phyloP scores from a whole-genome alignment of 2,888 invertebrate genomes.

The Lasioglossum lativentre region DNA sequence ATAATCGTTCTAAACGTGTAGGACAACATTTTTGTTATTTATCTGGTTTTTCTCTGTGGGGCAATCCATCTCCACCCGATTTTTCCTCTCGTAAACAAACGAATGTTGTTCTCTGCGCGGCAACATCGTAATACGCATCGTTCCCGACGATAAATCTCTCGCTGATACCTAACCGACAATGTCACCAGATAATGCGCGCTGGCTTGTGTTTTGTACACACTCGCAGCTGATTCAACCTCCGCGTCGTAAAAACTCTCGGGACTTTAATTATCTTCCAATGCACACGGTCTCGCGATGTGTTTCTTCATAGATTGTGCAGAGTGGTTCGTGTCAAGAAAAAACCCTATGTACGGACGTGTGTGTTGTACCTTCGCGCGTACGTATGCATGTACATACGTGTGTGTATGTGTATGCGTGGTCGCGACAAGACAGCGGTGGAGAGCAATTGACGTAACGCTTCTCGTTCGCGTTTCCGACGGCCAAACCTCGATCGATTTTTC shows the following conservation, averaged over 20 bases:
- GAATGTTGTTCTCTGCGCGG: constrained; percentile 27
- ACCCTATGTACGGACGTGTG: not conserved
- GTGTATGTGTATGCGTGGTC: not conserved
- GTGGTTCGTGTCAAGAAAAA: not conserved
- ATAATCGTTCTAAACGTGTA: too few relatives aligned
- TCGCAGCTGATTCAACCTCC: constrained; percentile 68
- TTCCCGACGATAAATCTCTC: constrained; percentile 52
- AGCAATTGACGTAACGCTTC: constrained; percentile 56
- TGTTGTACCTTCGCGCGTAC: not conserved
- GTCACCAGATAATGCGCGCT: constrained; percentile 65
- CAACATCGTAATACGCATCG: constrained; percentile 28
- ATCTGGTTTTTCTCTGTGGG: not conserved
- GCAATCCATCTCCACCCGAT: not conserved
- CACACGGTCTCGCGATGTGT: constrained; percentile 16
- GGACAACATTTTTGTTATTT: not conserved
- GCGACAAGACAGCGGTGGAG: constrained; percentile 26
- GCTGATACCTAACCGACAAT: constrained; percentile 51
- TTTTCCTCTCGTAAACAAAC: not conserved
- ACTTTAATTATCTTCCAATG: constrained; percentile 45
- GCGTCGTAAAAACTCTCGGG: constrained; percentile 57
- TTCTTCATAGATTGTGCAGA: constrained; percentile 7
- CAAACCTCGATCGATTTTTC: constrained; percentile 56
- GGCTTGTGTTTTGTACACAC: constrained; percentile 69
- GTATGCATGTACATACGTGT: not conserved
- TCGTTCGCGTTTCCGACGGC: constrained; percentile 27